Evolutionary conservation across 2,797 vertebrate species (phyloP), one percentile per base, ranked within the genome.

Genomic region (Gastrophryne carolinensis): DNA sequence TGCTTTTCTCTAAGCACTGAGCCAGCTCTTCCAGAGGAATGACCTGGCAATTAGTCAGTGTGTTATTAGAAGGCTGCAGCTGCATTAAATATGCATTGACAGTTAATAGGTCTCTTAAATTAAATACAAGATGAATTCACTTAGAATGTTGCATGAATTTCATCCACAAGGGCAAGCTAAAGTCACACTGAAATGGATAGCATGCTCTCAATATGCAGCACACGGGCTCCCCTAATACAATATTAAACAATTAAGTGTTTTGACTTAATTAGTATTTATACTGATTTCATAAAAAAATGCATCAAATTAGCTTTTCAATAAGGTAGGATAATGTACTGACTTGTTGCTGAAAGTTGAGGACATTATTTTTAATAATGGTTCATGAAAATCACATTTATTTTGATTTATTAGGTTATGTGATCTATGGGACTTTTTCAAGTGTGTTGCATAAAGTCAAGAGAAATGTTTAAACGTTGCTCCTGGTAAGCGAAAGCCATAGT

Each of bases 51-150:
- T 78, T 78, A 78, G 68, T 78, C 75, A 66, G 75, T 37, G 24
- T 78, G 68, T 66, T 72, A 72, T 78, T 78, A 78, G 75, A 27
- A 58, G 23, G 65, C 39, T 62, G 61, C 60, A 60, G 68, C 13
- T 78, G 68, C 68, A 78, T 78, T 78, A 78, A 78, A 78, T 78
- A 78, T 78, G 75, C 75, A 78, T 78, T 50, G 75, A 66, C 75
- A 65, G 67, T 66, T 78, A 78, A 78, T 78, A 72, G 75, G 68
- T 19, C 68, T 72, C 53, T 72, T 71, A 65, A 78, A 78, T 78
- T 72, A 78, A 78, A 72, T 71, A 72, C 61, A 71, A 72, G 75
- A 78, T 65, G 68, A 78, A 78, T 78, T 39, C 60, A 60, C 67
- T 72, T 78, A 72, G 39, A 78, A 50, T 60, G 75, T 72, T 60